Conservation (phyloP, 2,888 invertebrate species). For the Xanthia togata region DNA sequence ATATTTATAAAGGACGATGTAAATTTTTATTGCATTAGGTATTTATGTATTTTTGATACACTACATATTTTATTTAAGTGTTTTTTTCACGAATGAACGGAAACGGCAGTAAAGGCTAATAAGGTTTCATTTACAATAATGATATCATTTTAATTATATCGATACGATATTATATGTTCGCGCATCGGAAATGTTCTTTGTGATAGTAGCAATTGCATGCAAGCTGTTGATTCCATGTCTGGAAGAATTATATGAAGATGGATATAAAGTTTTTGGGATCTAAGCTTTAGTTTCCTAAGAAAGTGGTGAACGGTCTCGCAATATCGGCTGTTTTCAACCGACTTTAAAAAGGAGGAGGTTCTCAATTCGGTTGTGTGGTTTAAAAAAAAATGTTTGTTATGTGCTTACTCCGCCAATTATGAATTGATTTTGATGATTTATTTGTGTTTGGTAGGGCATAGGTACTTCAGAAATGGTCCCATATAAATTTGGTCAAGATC, state of each 20-base stretch:
- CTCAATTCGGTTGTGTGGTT: too few relatives aligned
- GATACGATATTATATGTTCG: slow-evolving; percentile 24
- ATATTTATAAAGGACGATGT: slow-evolving; percentile 28
- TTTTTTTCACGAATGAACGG: slow-evolving; percentile 9
- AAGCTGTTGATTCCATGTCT: slow-evolving; percentile 7
- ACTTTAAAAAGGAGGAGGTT: too few relatives aligned
- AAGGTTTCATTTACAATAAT: slow-evolving; percentile 29
- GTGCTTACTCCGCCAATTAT: too few relatives aligned
- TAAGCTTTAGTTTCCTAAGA: too few relatives aligned
- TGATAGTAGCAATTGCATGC: slow-evolving; percentile 28
- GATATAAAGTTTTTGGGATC: not conserved
- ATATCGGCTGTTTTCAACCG: too few relatives aligned
- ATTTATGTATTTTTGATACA: slow-evolving; percentile 13
- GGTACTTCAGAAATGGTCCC: too few relatives aligned
- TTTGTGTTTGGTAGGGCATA: too few relatives aligned
- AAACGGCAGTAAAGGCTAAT: slow-evolving; percentile 14
- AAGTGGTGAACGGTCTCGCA: too few relatives aligned
- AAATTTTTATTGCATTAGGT: slow-evolving; percentile 6
- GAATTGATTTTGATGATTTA: too few relatives aligned
- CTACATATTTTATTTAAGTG: slow-evolving; percentile 3
- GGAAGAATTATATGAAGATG: slow-evolving; percentile 4
- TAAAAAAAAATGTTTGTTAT: too few relatives aligned
- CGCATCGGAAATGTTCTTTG: slow-evolving; percentile 35
- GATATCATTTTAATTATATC: slow-evolving; percentile 12
- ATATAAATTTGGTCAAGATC: too few relatives aligned